Percentiles rank a stretch among this genome's conserved stretches.
Conservation (phyloP, 2,113 vertebrate genomes). For the Colistium nudipinnis region DNA sequence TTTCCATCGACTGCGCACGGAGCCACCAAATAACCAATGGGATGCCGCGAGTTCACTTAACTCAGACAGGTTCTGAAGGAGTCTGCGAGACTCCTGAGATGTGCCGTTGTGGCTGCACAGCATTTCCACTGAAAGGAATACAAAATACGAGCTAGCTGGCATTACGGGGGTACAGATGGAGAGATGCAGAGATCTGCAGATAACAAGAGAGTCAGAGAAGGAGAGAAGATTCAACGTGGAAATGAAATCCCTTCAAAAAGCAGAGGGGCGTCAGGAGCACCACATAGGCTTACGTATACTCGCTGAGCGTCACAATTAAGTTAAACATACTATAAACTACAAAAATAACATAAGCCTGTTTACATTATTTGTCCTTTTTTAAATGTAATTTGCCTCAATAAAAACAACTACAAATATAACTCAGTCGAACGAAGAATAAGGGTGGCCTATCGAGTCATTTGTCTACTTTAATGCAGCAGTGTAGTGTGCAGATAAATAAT, state of each 20-base stretch:
- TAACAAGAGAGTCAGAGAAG: neutral
- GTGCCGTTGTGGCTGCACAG: neutral
- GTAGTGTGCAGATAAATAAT: too few relatives aligned
- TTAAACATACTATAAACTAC: constrained; percentile 11
- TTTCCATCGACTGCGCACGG: too few relatives aligned
- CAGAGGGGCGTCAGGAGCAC: neutral
- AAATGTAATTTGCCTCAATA: too few relatives aligned
- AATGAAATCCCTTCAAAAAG: constrained; percentile 28
- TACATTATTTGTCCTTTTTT: too few relatives aligned
- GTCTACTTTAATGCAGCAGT: too few relatives aligned
- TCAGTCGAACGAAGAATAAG: too few relatives aligned
- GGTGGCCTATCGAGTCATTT: too few relatives aligned
- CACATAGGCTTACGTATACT: too few relatives aligned
- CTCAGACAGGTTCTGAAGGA: constrained; percentile 13
- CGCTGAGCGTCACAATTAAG: neutral
- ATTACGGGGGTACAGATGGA: neutral
- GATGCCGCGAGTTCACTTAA: neutral
- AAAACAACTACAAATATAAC: too few relatives aligned
- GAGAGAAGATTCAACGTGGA: constrained; percentile 14
- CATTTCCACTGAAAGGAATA: neutral
- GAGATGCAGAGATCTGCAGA: constrained; percentile 8
- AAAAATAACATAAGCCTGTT: neutral
- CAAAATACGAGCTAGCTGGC: neutral
- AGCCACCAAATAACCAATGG: neutral
- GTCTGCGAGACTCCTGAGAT: neutral